phyloP scores from a whole-genome alignment of 1,140 invertebrate species.

The Nixonia krombeini region DNA sequence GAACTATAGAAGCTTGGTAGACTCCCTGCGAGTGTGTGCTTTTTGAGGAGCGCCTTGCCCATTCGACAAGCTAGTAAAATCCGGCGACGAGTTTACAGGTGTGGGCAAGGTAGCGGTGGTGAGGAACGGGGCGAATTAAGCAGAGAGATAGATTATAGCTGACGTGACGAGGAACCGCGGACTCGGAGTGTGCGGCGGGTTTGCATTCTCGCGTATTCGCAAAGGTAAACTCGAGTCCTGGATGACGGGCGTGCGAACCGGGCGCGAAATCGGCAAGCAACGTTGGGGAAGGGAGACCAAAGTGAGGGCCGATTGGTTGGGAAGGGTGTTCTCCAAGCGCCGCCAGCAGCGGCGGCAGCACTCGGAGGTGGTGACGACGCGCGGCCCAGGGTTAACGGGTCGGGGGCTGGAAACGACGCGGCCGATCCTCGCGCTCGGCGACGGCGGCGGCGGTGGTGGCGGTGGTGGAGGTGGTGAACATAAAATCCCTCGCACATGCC shows the following conservation, averaged over 20 bases:
- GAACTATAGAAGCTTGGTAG: too few species aligned
- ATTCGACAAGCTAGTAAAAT: too few species aligned
- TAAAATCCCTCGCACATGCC: constrained; percentile 72
- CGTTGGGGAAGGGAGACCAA: constrained; percentile 23
- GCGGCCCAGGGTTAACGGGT: constrained; percentile 39
- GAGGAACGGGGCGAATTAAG: too few species aligned
- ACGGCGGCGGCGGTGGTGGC: constrained; percentile 60
- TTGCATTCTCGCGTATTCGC: constrained; percentile 12
- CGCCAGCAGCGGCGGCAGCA: constrained; percentile 38
- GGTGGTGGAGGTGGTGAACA: constrained; percentile 64
- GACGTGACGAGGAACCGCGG: not conserved
- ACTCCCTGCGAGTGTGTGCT: too few species aligned
- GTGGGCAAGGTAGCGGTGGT: too few species aligned
- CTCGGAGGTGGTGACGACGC: constrained; percentile 65
- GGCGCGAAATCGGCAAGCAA: constrained; percentile 28
- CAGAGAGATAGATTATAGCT: too few species aligned
- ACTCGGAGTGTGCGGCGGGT: constrained; percentile 16
- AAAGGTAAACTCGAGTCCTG: constrained; percentile 18
- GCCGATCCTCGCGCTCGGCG: constrained; percentile 27
- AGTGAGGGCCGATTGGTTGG: constrained; percentile 36
- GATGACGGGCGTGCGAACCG: constrained; percentile 13
- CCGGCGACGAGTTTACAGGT: too few species aligned
- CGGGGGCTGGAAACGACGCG: constrained; percentile 31
- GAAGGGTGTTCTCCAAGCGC: constrained; percentile 35
- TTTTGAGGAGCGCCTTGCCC: too few species aligned